Evolutionary conservation across 2,113 vertebrate genomes (phyloP).

Genomic region (Eleginops maclovinus): DNA sequence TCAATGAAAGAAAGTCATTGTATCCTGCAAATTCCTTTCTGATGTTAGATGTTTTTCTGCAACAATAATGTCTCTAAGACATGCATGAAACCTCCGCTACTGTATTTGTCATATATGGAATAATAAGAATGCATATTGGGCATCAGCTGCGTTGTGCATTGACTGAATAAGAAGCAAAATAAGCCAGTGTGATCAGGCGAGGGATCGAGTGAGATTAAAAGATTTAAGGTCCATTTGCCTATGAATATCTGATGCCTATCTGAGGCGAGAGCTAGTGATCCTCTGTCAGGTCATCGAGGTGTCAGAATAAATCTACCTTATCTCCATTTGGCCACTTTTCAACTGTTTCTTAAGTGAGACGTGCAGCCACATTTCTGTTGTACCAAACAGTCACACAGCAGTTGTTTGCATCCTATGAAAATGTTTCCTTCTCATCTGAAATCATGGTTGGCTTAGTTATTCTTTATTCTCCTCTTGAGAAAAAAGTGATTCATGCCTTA

Average conservation of each 20-base stretch:
- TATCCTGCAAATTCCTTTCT: constrained; percentile 23
- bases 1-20: constrained; percentile 10
- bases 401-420: constrained; percentile 42
- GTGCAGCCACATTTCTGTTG: constrained; percentile 34
- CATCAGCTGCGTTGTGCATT: constrained; percentile 69
- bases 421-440: constrained; percentile 33
- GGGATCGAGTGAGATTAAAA: constrained; percentile 78
- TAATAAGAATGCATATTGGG: constrained; percentile 66
- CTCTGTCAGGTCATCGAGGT: constrained; percentile 70
- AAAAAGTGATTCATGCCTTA: constrained; percentile 44
- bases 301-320: constrained; percentile 69
- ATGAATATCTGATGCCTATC: constrained; percentile 79
- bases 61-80: neutral
- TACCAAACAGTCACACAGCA: constrained; percentile 14
- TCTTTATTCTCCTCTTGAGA: constrained; percentile 11
- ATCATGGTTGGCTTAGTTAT: constrained; percentile 8
- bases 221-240: constrained; percentile 80
- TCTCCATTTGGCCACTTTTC: constrained; percentile 73
- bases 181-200: constrained; percentile 73
- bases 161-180: constrained; percentile 74
- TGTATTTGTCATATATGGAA: constrained; percentile 67
- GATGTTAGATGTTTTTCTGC: constrained; percentile 14
- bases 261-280: constrained; percentile 60
- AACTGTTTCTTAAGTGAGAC: constrained; percentile 53
- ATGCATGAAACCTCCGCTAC: constrained; percentile 53